These are phyloP conservation scores for Meloidogyne floridensis DNA, from an alignment of 1,140 invertebrate genomes.

Conservation along the genomic window DNA sequence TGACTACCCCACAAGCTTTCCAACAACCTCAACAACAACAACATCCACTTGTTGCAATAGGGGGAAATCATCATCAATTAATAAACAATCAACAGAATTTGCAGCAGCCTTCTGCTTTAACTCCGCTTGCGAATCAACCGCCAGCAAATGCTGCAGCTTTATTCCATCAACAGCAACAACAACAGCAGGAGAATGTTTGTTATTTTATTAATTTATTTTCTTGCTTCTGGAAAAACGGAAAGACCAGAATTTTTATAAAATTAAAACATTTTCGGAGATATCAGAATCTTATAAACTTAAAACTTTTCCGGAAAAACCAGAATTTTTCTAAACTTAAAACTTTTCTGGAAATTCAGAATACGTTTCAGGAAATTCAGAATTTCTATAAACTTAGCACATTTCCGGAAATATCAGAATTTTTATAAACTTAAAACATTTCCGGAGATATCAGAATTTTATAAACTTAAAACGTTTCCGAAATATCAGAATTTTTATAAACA, in stretches of 20 bases:
- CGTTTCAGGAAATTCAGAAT: too few species aligned
- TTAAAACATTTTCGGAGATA: too few species aligned
- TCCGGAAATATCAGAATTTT: too few species aligned
- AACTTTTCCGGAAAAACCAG: too few species aligned
- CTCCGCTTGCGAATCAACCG: not conserved
- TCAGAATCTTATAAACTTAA: not conserved
- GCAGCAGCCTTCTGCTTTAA: constrained; percentile 5
- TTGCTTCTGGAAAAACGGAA: too few species aligned
- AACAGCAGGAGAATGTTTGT: constrained; percentile 4
- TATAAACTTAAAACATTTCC: too few species aligned
- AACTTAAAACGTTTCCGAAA: not conserved
- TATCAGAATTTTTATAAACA: not conserved
- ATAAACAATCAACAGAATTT: not conserved
- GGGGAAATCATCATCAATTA: not conserved
- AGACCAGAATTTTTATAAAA: too few species aligned
- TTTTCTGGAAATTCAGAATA: too few species aligned
- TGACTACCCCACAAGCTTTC: not conserved
- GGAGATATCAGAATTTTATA: not conserved
- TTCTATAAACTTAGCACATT: too few species aligned
- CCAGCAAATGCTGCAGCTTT: constrained; percentile 20
- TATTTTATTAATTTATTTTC: not conserved
- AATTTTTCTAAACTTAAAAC: not conserved
- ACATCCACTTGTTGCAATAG: constrained; percentile 4
- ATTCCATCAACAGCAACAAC: constrained; percentile 26
- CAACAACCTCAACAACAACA: not conserved